phyloP scores from a whole-genome alignment of 2,888 invertebrate species.

The Acrobeloides nanus region DNA sequence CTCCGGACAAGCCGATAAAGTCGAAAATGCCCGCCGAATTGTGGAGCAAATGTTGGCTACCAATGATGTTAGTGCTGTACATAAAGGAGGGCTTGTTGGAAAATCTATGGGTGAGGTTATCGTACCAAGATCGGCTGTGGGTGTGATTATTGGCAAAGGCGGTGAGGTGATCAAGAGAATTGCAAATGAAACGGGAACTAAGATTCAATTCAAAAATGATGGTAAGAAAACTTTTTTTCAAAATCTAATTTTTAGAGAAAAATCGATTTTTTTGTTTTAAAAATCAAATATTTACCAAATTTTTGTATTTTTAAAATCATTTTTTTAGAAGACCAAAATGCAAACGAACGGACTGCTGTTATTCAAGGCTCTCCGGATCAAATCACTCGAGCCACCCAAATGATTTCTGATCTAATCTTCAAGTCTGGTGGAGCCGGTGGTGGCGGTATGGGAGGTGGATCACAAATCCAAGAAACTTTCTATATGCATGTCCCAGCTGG shows the following conservation, averaged over 20 bases:
- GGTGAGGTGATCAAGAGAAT: slow-evolving; percentile 97
- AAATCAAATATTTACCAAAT: too few species aligned
- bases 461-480: slow-evolving; percentile 29
- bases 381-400: slow-evolving; percentile 49
- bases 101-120: slow-evolving; percentile 60
- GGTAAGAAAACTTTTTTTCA: too few species aligned
- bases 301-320: too few species aligned
- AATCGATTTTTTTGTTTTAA: too few species aligned
- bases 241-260: too few species aligned
- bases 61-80: slow-evolving; percentile 4
- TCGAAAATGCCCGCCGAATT: slow-evolving; percentile 75
- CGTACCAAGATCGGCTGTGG: slow-evolving; percentile 86
- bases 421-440: slow-evolving; percentile 31
- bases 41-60: slow-evolving; percentile 66
- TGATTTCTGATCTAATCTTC: slow-evolving; percentile 47
- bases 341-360: slow-evolving; percentile 79
- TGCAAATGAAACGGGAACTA: slow-evolving; percentile 83
- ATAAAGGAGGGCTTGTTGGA: too few species aligned
- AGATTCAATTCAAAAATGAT: slow-evolving; percentile 78
- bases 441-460: slow-evolving; percentile 28
- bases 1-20: slow-evolving; percentile 79
- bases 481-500: slow-evolving; percentile 70
- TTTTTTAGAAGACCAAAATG: slow-evolving; percentile 66
- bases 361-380: slow-evolving; percentile 75
- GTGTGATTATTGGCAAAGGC: slow-evolving; percentile 94